phyloP scores from a whole-genome alignment of 2,888 invertebrate species.

The Carpatolechia fugitivella region DNA sequence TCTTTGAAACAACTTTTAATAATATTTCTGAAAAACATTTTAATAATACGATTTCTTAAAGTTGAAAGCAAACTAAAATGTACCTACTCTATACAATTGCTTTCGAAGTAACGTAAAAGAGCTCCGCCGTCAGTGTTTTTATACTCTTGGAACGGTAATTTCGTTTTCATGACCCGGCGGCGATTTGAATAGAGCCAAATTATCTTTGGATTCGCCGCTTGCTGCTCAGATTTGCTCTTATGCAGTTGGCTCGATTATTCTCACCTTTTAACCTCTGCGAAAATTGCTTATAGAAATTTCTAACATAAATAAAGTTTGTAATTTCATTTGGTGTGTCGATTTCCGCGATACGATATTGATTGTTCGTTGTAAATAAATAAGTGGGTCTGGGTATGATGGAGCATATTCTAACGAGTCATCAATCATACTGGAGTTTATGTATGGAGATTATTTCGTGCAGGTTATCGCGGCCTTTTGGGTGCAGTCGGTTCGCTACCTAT shows the following conservation, averaged over 20 bases:
- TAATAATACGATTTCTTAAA: not conserved
- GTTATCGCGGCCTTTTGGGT: not conserved
- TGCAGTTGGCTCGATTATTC: not conserved
- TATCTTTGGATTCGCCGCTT: conserved; percentile 9
- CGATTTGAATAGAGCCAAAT: conserved; percentile 12
- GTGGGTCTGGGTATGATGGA: not conserved
- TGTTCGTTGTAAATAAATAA: conserved; percentile 2
- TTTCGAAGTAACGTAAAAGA: conserved; percentile 6
- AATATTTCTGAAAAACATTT: not conserved
- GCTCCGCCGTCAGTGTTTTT: conserved; percentile 4
- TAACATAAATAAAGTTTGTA: not conserved
- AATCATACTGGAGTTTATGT: conserved; percentile 11
- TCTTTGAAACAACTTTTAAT: conserved; percentile 1
- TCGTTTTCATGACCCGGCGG: conserved; percentile 10
- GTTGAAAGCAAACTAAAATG: not conserved
- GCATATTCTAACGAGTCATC: conserved; percentile 4
- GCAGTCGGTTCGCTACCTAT: not conserved
- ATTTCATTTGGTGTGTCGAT: not conserved
- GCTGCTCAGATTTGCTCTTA: conserved; percentile 3
- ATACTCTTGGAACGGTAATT: conserved; percentile 8
- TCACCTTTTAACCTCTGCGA: not conserved
- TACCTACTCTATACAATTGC: conserved; percentile 6
- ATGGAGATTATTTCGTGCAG: conserved; percentile 5
- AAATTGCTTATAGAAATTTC: not conserved
- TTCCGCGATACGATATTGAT: not conserved